Percentiles rank a stretch among this genome's conserved stretches.
Conservation (phyloP, 1,140 invertebrate genomes). For the Acromyrmex charruanus region DNA sequence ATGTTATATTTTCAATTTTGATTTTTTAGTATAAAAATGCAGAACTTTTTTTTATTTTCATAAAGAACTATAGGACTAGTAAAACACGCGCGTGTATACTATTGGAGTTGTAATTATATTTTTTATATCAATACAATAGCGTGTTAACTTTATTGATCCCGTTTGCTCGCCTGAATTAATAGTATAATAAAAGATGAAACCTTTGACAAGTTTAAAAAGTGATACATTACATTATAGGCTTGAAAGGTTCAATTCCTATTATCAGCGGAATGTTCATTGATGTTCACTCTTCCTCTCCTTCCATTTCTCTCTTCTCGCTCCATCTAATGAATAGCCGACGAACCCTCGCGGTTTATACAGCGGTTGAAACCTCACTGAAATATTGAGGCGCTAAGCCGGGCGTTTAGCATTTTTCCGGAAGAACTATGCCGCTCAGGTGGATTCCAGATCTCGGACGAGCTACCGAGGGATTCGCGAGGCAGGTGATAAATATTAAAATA, state of each 20-base stretch:
- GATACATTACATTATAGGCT: neutral
- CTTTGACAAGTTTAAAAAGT: neutral
- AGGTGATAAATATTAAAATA: constrained; percentile 81
- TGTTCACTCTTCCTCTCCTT: neutral
- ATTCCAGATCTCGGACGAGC: constrained; percentile 40
- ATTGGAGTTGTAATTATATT: too few species aligned
- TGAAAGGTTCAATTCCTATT: neutral
- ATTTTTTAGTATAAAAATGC: too few species aligned
- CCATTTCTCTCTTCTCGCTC: neutral
- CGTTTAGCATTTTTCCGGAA: constrained; percentile 72
- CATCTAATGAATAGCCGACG: constrained; percentile 24
- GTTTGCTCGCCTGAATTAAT: neutral
- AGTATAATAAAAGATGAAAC: neutral
- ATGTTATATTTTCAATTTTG: too few species aligned
- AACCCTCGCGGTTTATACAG: constrained; percentile 30
- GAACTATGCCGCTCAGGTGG: constrained; percentile 58
- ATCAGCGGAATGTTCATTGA: neutral
- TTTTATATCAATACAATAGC: too few species aligned
- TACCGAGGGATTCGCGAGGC: constrained; percentile 71
- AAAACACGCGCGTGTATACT: too few species aligned
- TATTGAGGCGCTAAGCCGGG: constrained; percentile 69
- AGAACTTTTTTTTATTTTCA: too few species aligned
- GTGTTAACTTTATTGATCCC: too few species aligned
- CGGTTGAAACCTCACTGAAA: constrained; percentile 60
- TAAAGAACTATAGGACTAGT: too few species aligned